phyloP scores from a whole-genome alignment of 2,113 vertebrate species.

The Cyphomyrus plagiostoma region DNA sequence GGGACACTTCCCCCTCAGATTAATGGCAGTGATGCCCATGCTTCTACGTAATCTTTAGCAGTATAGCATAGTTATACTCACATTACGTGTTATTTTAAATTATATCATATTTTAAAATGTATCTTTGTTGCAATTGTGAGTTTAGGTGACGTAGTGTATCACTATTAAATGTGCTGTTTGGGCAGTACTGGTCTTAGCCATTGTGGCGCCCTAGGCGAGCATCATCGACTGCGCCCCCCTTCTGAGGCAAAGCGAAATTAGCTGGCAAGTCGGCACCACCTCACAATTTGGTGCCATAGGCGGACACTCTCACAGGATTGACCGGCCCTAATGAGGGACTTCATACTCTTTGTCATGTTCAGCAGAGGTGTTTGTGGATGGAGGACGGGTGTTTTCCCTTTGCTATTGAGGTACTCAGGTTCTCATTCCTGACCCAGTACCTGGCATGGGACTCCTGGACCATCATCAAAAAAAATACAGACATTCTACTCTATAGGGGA shows the following conservation, averaged over 20 bases:
- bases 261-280: neutral
- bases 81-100: neutral
- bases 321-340: neutral
- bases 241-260: neutral
- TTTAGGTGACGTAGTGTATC: neutral
- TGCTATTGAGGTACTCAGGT: neutral
- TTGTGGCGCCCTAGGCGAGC: neutral
- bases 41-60: neutral
- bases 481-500: neutral
- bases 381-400: neutral
- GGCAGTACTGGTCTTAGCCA: neutral
- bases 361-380: neutral
- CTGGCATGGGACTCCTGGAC: neutral
- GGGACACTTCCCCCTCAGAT: too few species aligned
- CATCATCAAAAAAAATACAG: neutral
- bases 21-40: too few species aligned
- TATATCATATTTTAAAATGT: neutral
- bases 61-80: neutral
- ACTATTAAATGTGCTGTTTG: neutral
- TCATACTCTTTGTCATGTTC: neutral
- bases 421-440: neutral
- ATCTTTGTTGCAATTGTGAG: neutral
- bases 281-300: neutral
- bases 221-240: neutral
- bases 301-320: neutral